phyloP scores from a whole-genome alignment of 2,113 vertebrate species.

The Kryptolebias marmoratus region DNA sequence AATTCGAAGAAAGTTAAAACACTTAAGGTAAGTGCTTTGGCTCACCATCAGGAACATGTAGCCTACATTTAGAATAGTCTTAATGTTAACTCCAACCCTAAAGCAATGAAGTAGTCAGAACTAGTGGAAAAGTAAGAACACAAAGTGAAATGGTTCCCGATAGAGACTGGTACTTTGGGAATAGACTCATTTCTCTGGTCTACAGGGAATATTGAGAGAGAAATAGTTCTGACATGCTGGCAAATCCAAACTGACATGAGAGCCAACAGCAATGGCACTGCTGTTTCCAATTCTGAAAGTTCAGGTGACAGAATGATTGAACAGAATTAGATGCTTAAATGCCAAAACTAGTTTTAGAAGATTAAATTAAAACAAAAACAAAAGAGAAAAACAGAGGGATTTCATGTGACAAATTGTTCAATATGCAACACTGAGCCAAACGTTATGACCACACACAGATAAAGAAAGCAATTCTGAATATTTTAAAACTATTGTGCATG shows the following conservation, averaged over 20 bases:
- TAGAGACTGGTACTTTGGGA: constrained; percentile 45
- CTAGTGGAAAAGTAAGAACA: constrained; percentile 16
- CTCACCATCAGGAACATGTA: constrained; percentile 11
- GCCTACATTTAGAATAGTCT: constrained; percentile 47
- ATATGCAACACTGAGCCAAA: no score
- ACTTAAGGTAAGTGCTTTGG: constrained; percentile 3
- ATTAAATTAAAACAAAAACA: no score
- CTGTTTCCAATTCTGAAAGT: constrained; percentile 13
- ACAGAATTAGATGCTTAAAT: no score
- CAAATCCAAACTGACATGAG: constrained; percentile 3
- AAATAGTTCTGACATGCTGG: constrained; percentile 27
- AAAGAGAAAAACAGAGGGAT: no score
- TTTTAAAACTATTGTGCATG: no score
- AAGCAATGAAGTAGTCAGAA: constrained; percentile 2
- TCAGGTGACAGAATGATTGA: not conserved
- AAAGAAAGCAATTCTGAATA: no score
- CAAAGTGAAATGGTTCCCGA: constrained; percentile 46
- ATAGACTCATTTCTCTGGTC: constrained; percentile 44
- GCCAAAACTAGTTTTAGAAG: no score
- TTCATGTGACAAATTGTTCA: no score
- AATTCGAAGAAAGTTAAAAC: constrained; percentile 7
- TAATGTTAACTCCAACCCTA: constrained; percentile 8
- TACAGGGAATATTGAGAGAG: constrained; percentile 15
- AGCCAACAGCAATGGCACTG: constrained; percentile 34
- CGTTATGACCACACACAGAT: no score